Evolutionary conservation across 2,113 vertebrate genomes (phyloP).

Genomic region (Hippolais icterina): DNA sequence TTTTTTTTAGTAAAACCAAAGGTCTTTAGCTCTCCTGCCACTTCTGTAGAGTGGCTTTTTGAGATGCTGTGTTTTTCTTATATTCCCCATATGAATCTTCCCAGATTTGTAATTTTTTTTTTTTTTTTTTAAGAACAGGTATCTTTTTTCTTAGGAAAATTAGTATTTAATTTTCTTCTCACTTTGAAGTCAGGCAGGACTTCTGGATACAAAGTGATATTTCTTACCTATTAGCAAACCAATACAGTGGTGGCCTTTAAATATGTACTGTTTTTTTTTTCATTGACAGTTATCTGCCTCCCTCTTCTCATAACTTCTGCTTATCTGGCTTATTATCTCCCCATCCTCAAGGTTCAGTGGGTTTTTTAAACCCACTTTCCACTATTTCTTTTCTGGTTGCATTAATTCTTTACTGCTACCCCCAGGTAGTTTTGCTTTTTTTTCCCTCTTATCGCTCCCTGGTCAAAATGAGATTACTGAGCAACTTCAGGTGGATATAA

Average conservation of each 20-base stretch:
- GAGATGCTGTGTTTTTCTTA: background rate
- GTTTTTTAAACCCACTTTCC: background rate
- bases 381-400: background rate
- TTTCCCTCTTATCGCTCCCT: accelerated
- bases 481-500: background rate
- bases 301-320: background rate
- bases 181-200: background rate
- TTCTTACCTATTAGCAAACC: background rate
- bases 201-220: background rate
- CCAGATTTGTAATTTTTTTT: background rate
- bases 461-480: background rate
- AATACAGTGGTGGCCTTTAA: background rate
- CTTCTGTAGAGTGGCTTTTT: background rate
- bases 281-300: background rate
- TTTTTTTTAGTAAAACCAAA: background rate
- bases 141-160: background rate
- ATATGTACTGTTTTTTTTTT: background rate
- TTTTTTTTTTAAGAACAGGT: background rate
- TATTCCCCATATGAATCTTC: background rate
- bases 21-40: background rate
- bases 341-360: background rate
- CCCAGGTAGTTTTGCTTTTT: accelerated
- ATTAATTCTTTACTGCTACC: background rate
- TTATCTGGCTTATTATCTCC: background rate
- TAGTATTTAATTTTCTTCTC: background rate